phyloP scores from a whole-genome alignment of 2,113 vertebrate species.

The Chroicocephalus ridibundus region DNA sequence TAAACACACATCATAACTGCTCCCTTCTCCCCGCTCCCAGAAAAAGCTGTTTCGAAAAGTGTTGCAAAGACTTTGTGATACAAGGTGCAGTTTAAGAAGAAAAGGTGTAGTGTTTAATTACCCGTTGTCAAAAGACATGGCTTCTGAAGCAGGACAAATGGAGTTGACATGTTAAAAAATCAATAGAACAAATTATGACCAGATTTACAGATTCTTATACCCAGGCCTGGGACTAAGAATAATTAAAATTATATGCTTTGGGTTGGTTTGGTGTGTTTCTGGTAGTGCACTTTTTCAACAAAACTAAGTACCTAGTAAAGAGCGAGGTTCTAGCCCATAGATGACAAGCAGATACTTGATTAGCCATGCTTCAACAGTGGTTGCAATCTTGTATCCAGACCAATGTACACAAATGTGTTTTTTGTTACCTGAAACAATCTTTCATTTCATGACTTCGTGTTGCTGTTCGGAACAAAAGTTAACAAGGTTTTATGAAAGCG shows the following conservation, averaged over 20 bases:
- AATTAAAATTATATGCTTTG: neutral
- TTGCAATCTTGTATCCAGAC: neutral
- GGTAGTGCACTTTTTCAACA: neutral
- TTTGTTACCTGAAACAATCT: neutral
- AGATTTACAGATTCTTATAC: neutral
- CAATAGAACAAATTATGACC: neutral
- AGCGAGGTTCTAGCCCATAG: neutral
- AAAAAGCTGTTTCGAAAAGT: neutral
- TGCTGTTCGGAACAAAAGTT: neutral
- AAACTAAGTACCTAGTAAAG: neutral
- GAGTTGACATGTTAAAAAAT: neutral
- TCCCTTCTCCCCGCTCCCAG: neutral
- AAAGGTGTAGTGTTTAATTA: neutral
- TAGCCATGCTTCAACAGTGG: neutral
- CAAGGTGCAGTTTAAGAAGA: neutral
- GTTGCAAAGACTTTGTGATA: neutral
- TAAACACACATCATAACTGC: neutral
- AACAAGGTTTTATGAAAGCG: neutral
- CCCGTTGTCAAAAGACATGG: neutral
- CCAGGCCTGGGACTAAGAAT: neutral
- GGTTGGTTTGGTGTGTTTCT: neutral
- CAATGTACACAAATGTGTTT: neutral
- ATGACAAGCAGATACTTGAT: neutral
- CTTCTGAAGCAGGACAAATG: neutral
- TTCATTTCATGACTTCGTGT: neutral